A percentile compares a stretch with the other conserved stretches of the same genome.
Evolutionary conservation across 2,888 invertebrate genomes (phyloP).

Genomic region (Acleris emargana): DNA sequence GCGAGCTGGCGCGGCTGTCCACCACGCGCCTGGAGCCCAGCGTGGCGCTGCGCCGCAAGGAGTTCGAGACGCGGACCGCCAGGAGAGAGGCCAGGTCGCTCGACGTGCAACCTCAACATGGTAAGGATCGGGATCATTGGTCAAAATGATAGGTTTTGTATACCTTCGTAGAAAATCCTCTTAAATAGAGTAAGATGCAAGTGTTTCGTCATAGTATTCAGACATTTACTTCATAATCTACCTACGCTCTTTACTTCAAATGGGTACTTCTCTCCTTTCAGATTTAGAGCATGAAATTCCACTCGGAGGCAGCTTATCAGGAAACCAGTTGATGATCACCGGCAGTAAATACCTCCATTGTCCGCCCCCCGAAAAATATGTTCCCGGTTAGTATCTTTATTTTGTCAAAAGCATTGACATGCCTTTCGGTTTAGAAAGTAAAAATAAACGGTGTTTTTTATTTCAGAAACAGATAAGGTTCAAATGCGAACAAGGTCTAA

Average conservation of each 20-base stretch:
- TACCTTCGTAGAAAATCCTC: too few relatives aligned
- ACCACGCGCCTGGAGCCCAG: conserved; percentile 88
- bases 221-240: not conserved
- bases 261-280: conserved; percentile 45
- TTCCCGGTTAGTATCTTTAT: conserved; percentile 61
- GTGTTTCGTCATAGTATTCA: too few relatives aligned
- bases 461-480: conserved; percentile 80
- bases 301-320: conserved; percentile 85
- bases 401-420: too few relatives aligned
- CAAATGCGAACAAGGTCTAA: conserved; percentile 83
- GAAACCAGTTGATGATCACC: conserved; percentile 90
- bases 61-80: conserved; percentile 86
- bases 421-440: too few relatives aligned
- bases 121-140: conserved; percentile 42
- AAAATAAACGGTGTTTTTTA: conserved; percentile 23
- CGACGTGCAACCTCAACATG: conserved; percentile 77
- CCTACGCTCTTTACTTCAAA: not conserved
- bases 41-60: conserved; percentile 88
- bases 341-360: conserved; percentile 92
- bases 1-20: conserved; percentile 86
- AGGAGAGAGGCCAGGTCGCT: conserved; percentile 73
- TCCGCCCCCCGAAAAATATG: conserved; percentile 87
- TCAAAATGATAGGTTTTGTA: too few relatives aligned
- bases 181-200: too few relatives aligned
- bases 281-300: conserved; percentile 77